Percentiles rank a stretch among this genome's conserved stretches.
Evolutionary conservation across 2,113 vertebrate genomes (phyloP).

Genomic region (Thinocorus orbignyianus): DNA sequence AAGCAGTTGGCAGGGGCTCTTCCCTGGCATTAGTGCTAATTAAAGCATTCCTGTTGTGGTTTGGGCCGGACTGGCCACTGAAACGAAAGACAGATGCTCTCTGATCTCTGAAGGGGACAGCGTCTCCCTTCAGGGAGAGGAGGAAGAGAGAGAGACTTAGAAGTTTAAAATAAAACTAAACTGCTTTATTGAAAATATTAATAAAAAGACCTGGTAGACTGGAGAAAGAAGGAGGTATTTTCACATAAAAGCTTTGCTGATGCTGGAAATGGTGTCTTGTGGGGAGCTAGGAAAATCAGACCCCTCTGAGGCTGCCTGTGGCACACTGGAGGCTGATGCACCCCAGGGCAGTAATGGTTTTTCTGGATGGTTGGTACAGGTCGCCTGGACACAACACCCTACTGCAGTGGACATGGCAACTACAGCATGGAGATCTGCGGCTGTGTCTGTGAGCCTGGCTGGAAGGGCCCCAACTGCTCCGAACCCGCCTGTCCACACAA

Average conservation of each 20-base stretch:
- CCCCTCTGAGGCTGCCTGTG: rapidly evolving
- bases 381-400: conserved; percentile 86
- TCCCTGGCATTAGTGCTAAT: neutral
- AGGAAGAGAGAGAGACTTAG: neutral
- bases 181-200: neutral
- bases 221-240: neutral
- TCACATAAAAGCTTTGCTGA: neutral
- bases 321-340: too few relatives aligned
- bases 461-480: conserved; percentile 81
- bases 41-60: neutral
- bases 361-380: conserved; percentile 67
- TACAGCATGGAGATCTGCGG: conserved; percentile 84
- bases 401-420: conserved; percentile 91
- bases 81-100: neutral
- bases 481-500: conserved; percentile 60
- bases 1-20: neutral
- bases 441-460: conserved; percentile 78
- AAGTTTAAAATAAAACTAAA: neutral
- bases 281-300: neutral
- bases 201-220: neutral
- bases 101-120: neutral
- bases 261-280: neutral
- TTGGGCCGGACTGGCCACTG: neutral
- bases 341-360: neutral
- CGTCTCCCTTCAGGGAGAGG: too few relatives aligned